Base-by-base conservation (phyloP, 2,888 invertebrate genomes). In the Stenchaetothrips biformis region DNA sequence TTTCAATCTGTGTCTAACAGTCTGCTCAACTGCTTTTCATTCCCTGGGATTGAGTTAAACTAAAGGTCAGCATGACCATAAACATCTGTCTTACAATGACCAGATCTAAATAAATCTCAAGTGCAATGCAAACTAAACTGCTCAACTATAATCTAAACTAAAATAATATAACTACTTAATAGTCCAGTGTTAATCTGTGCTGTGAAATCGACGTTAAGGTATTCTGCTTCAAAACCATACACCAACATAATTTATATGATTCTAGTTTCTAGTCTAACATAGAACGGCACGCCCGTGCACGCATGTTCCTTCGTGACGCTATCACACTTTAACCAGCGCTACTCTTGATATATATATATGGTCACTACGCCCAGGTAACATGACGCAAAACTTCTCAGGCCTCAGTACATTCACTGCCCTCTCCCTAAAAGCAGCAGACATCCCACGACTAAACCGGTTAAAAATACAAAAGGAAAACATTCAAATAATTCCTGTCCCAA, bases 21-120 rank as follows among this genome's bases (percentile, higher is more conserved):
- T 25, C 67, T 74, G 67, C 67, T 74, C 25, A 25, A 25, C 67
- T 25, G 21, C 11, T 25, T 21, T 25, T 8, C 21, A 21, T 25
- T 74, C 67, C 67, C 67, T 74, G 67, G 67, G 67, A 74, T 74
- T 74, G 67, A 74, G 7, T 74, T 25, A 74, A 74, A 74, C 7
- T 21, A 74, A 74, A 74, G 67, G 67, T 11, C 25, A 11, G 1
- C 67, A 7, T 25, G 25, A 25, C 67, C 67, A 74, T 8, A 25
- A 74, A 74, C 18, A 18, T 13, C 18, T 59, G 59, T 18, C 18
- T 7, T 25, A 74, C 7, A 67, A 21, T 37, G 37, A 37, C 37
- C 37, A 37, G 37, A 37, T 37, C 25, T 74, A 74, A 74, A 74
- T 74, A 74, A 74, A 59, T 16, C 59, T 59, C 6, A 59, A 59